Base-by-base conservation (phyloP, 2,888 invertebrate genomes). In the Anticlea derivata region DNA sequence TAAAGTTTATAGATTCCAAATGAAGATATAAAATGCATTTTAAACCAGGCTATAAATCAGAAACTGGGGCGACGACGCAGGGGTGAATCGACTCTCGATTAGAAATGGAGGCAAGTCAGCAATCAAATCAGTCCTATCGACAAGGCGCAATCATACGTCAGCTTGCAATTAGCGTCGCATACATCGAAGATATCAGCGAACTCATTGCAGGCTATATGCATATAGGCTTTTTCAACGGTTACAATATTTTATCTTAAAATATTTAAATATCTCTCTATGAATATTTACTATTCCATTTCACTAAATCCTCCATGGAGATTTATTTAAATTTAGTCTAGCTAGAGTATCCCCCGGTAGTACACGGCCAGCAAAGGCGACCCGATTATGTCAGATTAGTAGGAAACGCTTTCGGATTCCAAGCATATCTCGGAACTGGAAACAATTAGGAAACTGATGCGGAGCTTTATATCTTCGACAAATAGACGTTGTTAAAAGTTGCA, bases 81-180 rank as follows among this genome's bases (percentile, higher is more conserved):
- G 34, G 26, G 43, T 55, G 52, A 66, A 64, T 66, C 48, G 41
- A 61, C 52, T 49, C 56, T 58, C 64, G 52, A 66, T 63, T 51
- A 55, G 56, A 58, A 58, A 49, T 41, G 45, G 49, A 57, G 57
- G 61, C 57, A 56, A 60, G 63, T 61, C 60, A 60, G 74, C 73
- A 82, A 83, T 83, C 83, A 77, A 72, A 75, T 73, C 70, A 70
- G 68, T 71, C 69, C 73, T 66, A 66, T 56, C 54, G 46, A 64
- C 71, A 70, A 71, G 67, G 68, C 71, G 78, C 80, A 83, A 82
- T 85, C 80, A 77, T 63, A 59, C 72, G 67, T 67, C 68, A 67
- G 63, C 53, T 61, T 62, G 68, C 73, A 75, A 77, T 78, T 70
- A 73, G 66, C 66, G 54, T 43, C 60, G 43, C 61, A 68, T 58